Evolutionary conservation across 2,888 invertebrate species (phyloP).

Genomic region (Julus scandinavius): DNA sequence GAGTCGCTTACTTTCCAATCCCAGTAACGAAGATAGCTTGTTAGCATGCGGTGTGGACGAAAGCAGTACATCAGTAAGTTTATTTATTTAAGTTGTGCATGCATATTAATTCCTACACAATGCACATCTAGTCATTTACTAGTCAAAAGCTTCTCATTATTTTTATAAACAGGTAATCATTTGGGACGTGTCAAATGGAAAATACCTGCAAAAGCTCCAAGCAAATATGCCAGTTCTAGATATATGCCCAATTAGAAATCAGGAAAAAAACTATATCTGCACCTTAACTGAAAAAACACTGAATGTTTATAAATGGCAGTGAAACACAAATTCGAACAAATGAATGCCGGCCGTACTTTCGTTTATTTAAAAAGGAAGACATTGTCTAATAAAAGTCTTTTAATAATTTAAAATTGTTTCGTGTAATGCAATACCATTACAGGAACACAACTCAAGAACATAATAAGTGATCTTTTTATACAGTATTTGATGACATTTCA

Average conservation of each 20-base stretch:
- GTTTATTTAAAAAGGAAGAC: no score
- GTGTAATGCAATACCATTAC: no score
- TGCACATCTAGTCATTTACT: not conserved
- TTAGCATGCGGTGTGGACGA: constrained; percentile 52
- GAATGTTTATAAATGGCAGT: constrained; percentile 50
- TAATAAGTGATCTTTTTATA: no score
- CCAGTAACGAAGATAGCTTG: not conserved
- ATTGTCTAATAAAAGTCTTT: no score
- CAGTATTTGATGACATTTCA: no score
- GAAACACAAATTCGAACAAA: no score
- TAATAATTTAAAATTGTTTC: no score
- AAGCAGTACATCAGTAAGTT: constrained; percentile 49
- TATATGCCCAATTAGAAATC: constrained; percentile 41
- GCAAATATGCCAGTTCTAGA: constrained; percentile 6
- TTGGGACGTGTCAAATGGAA: constrained; percentile 51
- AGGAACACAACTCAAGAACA: no score
- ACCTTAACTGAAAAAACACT: constrained; percentile 49
- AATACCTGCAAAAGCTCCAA: not conserved
- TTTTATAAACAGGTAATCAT: constrained; percentile 47
- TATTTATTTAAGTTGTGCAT: no score
- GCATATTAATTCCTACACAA: no score
- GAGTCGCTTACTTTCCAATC: constrained; percentile 16
- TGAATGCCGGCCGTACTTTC: no score
- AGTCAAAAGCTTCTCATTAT: not conserved
- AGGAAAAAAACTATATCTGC: not conserved